Conservation (phyloP, 2,888 invertebrate species). For the Chaitophorus viminalis region DNA sequence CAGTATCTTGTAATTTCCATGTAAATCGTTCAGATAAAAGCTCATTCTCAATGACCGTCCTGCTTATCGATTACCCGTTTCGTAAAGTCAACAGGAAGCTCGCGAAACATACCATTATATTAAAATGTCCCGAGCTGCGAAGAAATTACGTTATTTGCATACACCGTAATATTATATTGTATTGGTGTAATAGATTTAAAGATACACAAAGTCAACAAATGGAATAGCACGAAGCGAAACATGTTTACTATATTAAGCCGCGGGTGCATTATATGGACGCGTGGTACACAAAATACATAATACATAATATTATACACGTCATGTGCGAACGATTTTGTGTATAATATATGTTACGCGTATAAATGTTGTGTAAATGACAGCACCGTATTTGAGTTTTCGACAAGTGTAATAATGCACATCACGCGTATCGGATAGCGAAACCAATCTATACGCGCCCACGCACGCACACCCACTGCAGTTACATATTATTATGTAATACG, state of each 20-base stretch:
- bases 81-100: background rate
- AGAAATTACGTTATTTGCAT: background rate
- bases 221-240: background rate
- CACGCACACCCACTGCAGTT: too few relatives aligned
- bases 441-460: too few relatives aligned
- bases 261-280: background rate
- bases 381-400: background rate
- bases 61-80: background rate
- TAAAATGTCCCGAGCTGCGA: background rate
- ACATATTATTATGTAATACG: background rate
- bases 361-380: background rate
- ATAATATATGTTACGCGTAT: background rate
- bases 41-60: background rate
- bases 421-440: background rate
- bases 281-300: background rate
- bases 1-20: background rate
- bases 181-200: background rate
- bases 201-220: background rate
- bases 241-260: background rate
- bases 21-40: constrained; percentile 1
- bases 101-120: background rate
- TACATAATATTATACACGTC: too few relatives aligned
- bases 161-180: too few relatives aligned
- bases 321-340: too few relatives aligned
- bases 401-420: background rate